Percentiles rank a stretch among this genome's conserved stretches.
These are phyloP conservation scores for Enhydra lutris DNA, from an alignment of 2,113 vertebrate genomes.

Conservation along the genomic window DNA sequence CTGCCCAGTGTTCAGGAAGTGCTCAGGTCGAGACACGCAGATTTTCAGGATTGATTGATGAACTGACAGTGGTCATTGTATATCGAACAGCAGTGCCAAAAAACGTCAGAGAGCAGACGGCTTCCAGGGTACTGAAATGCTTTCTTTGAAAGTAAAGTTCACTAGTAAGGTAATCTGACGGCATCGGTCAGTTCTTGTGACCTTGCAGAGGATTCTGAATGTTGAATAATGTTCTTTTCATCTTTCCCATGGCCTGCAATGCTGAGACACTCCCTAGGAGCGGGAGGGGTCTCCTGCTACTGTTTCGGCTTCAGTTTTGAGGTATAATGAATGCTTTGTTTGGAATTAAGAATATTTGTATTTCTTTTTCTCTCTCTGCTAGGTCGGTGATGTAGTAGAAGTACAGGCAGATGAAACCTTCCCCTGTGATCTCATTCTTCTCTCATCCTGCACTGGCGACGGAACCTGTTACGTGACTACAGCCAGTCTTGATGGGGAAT, in stretches of 20 bases:
- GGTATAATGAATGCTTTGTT: not conserved
- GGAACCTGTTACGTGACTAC: constrained; percentile 95
- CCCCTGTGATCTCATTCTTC: constrained; percentile 96
- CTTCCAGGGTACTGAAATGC: not conserved
- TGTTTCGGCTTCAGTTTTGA: not conserved
- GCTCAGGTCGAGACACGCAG: not conserved
- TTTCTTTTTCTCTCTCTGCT: not conserved
- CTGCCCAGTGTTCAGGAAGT: not conserved
- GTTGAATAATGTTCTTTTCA: not conserved
- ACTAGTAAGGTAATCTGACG: not conserved
- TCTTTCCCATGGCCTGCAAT: not conserved
- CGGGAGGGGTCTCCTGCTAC: not conserved
- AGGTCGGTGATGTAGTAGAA: constrained; percentile 97
- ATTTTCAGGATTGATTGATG: constrained; percentile 37
- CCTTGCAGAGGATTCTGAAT: not conserved
- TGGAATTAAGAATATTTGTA: constrained; percentile 13
- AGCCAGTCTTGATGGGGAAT: constrained; percentile 97
- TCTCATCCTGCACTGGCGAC: constrained; percentile 90
- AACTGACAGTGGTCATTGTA: not conserved
- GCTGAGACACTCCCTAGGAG: not conserved
- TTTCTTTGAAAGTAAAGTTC: not conserved
- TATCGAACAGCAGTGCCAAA: not conserved
- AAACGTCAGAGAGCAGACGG: not conserved
- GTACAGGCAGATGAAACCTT: constrained; percentile 95
- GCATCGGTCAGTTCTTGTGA: not conserved